Base-by-base conservation (phyloP, 1,140 invertebrate genomes). In the Drosophila oshimai region DNA sequence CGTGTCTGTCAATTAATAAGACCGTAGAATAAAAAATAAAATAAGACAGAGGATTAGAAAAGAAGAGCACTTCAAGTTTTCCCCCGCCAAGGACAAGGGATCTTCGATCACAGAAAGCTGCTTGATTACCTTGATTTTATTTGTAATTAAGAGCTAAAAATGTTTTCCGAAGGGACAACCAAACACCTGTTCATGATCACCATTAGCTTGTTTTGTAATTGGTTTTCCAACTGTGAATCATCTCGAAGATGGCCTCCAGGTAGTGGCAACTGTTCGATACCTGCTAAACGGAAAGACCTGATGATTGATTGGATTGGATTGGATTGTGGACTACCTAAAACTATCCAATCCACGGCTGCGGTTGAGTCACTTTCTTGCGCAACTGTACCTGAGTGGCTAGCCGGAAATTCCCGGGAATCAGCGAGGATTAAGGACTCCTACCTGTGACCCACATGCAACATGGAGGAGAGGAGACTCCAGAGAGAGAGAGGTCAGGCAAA, bases 1-100 rank as follows among this genome's bases (percentile, higher is more conserved):
- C 53, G 34, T 61, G 57, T 61, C 57, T 60, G n/a, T 61, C 39
- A 24, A 61, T 57, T 58, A 24, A 61, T 57, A 57, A 57, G 46
- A 49, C 53, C 22, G 46, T 5, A 18, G 10, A 37, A 57, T n/a
- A n/a, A n/a, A n/a, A n/a, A n/a, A n/a, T n/a, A n/a, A n/a, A n/a
- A n/a, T n/a, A 13, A 60, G 34, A 60, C 39, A 36, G 22, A 29
- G 34, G 53, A 54, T 54, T 58, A 20, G 34, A 22, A 29, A 13
- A 0, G 20, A 13, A 28, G 13, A 55, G 12, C 1, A 13, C 22
- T 10, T 9, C 41, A 26, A 44, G 4, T 20, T 6, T 6, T 9
- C 13, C n/a, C 18, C 2, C n/a, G n/a, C 7, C 41, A 44, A 44
- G 41, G 41, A 44, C n/a, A n/a, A n/a, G n/a, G n/a, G n/a, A n/a